Percentiles rank a stretch among this genome's conserved stretches.
These are phyloP conservation scores for Athalia cordata DNA, from an alignment of 2,888 invertebrate species.

Conservation along the genomic window DNA sequence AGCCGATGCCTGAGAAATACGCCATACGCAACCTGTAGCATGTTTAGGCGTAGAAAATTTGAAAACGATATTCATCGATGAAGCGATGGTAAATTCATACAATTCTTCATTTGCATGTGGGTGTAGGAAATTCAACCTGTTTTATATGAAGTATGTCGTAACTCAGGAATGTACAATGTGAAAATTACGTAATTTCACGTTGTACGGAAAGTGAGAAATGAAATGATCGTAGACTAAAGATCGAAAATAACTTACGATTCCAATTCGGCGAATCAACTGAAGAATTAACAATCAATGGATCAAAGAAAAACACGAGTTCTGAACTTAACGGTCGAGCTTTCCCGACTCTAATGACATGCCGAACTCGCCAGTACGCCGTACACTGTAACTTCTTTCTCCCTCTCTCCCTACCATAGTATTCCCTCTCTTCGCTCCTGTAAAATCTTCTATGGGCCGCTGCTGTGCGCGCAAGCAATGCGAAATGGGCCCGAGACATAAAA, in stretches of 20 bases:
- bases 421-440: not conserved
- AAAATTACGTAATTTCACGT: not conserved
- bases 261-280: not conserved
- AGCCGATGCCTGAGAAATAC: not conserved
- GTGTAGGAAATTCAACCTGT: too few species aligned
- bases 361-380: constrained; percentile 10
- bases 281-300: not conserved
- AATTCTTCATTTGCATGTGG: too few species aligned
- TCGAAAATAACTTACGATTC: not conserved
- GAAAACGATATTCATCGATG: too few species aligned
- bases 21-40: not conserved
- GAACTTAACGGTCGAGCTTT: constrained; percentile 37
- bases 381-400: constrained; percentile 24
- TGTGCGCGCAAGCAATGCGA: constrained; percentile 23
- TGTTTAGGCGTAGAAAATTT: not conserved
- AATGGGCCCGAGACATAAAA: constrained; percentile 1
- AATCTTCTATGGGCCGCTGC: not conserved
- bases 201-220: too few species aligned
- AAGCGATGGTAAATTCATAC: too few species aligned
- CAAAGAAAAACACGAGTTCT: not conserved
- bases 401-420: constrained; percentile 6
- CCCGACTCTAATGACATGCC: constrained; percentile 42
- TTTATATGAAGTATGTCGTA: too few species aligned
- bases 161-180: not conserved
- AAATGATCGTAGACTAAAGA: too few species aligned